These are phyloP conservation scores for Anthopleura xanthogrammica DNA, from an alignment of 92 coral and sea anemone species.

Conservation along the genomic window DNA sequence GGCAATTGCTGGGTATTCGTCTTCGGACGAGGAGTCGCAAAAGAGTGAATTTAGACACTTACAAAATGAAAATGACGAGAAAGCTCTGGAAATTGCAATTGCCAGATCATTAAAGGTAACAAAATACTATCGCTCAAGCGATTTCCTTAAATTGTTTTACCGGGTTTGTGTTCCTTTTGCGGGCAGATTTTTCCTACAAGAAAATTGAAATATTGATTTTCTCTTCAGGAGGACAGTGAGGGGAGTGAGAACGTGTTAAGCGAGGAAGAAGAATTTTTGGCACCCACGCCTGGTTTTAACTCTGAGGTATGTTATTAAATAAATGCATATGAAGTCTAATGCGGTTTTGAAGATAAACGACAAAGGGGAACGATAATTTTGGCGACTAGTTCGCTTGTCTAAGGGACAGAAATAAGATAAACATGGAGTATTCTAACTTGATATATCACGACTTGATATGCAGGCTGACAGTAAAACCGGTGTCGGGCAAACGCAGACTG, in stretches of 20 bases:
- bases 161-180: background rate
- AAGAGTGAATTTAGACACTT: too few relatives aligned
- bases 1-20: conserved; percentile 2
- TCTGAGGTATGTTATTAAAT: background rate
- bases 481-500: too few relatives aligned
- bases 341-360: background rate
- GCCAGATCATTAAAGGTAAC: conserved; percentile 4
- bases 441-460: too few relatives aligned
- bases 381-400: background rate
- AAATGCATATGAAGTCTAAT: background rate
- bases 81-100: too few relatives aligned
- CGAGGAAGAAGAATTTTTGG: conserved; percentile 11
- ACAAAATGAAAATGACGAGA: too few relatives aligned
- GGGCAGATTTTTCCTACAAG: background rate
- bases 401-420: too few relatives aligned
- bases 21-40: conserved; percentile 9
- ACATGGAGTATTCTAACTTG: too few relatives aligned
- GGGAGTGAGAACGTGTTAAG: background rate
- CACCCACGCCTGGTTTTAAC: background rate
- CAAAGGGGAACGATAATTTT: background rate
- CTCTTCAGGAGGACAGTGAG: too few relatives aligned
- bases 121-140: background rate
- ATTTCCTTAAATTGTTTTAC: background rate
- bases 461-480: too few relatives aligned
- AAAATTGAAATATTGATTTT: conserved; percentile 8